phyloP scores from a whole-genome alignment of 2,888 invertebrate genomes.

The Smittia aterrima region DNA sequence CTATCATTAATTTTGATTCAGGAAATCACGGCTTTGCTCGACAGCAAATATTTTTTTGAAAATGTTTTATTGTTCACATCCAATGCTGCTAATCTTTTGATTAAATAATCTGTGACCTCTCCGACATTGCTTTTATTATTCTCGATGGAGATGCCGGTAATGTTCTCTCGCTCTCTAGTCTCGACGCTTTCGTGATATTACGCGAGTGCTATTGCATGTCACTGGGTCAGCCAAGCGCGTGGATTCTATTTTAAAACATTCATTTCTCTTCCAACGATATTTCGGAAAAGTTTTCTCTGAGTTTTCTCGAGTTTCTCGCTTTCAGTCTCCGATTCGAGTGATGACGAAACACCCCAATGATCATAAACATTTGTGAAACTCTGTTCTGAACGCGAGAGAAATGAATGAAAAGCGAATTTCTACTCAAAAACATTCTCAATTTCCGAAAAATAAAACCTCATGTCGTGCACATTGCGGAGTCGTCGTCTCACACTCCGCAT shows the following conservation, averaged over 20 bases:
- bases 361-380: not conserved
- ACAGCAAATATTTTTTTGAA: not conserved
- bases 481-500: not conserved
- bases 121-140: not conserved
- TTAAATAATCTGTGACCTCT: conserved; percentile 11
- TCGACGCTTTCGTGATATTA: no score
- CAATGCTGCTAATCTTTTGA: not conserved
- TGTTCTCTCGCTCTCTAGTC: not conserved
- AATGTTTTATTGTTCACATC: not conserved
- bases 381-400: not conserved
- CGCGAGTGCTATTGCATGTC: no score
- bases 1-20: not conserved
- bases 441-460: not conserved
- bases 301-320: not conserved
- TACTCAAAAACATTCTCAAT: not conserved
- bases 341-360: not conserved
- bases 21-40: not conserved
- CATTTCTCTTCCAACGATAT: not conserved
- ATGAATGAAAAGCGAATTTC: not conserved
- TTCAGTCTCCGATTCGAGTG: not conserved
- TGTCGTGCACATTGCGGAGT: conserved; percentile 14
- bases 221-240: not conserved
- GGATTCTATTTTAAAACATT: not conserved
- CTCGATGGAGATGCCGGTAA: not conserved
- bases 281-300: not conserved